These are phyloP conservation scores for Eulemur coronatus DNA, from an alignment of 2,797 vertebrate species.

Conservation along the genomic window DNA sequence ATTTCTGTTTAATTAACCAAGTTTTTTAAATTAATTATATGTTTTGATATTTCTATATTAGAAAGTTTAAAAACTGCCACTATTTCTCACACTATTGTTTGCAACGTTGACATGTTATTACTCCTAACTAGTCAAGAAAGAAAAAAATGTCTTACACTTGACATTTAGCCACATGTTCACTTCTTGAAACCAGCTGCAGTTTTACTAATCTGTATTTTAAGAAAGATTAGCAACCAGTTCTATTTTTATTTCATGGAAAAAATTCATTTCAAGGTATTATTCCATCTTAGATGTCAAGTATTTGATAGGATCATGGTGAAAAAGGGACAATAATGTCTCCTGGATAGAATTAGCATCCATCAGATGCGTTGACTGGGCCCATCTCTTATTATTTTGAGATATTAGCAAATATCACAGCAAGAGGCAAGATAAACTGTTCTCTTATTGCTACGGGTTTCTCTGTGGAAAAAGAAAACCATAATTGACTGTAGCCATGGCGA, in stretches of 20 bases:
- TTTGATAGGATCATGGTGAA: neutral
- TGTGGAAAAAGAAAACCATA: neutral
- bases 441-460: neutral
- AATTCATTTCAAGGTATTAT: constrained; percentile 25
- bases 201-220: constrained; percentile 34
- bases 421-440: neutral
- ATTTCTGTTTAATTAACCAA: neutral
- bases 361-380: neutral
- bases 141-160: neutral
- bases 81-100: neutral
- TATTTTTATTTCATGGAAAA: constrained; percentile 40
- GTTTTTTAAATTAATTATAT: constrained; percentile 8
- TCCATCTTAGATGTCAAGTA: neutral
- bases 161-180: constrained; percentile 27
- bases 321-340: neutral
- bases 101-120: neutral
- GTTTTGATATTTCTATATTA: neutral
- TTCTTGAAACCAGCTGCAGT: neutral
- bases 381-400: constrained; percentile 40
- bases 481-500: neutral
- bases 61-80: neutral
- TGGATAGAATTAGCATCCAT: constrained; percentile 22
- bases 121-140: constrained; percentile 29
- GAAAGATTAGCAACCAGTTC: constrained; percentile 3
- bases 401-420: constrained; percentile 2